Evolutionary conservation across 2,888 invertebrate species (phyloP).

Genomic region (Drosophila setosimentum): DNA sequence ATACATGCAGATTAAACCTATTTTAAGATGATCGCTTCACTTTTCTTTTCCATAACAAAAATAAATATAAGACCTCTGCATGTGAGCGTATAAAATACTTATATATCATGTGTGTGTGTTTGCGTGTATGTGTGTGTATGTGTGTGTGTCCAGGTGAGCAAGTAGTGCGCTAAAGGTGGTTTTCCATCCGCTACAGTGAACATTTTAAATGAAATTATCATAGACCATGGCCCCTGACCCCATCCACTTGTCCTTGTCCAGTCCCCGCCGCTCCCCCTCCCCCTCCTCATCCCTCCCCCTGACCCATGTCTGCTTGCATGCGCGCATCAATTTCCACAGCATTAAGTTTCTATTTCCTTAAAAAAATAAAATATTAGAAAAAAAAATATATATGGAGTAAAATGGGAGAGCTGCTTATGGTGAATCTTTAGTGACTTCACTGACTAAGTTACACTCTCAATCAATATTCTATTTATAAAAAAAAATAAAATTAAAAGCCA

Average conservation of each 20-base stretch:
- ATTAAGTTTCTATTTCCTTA: slow-evolving; percentile 68
- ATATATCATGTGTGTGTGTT: background rate
- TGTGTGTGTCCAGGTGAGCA: background rate
- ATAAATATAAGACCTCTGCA: background rate
- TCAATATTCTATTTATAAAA: slow-evolving; percentile 2
- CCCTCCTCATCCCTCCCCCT: background rate
- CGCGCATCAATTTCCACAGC: slow-evolving; percentile 56
- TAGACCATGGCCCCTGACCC: slow-evolving; percentile 26
- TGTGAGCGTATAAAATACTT: background rate
- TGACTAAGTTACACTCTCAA: background rate
- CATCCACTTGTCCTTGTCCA: slow-evolving; percentile 4
- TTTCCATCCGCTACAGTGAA: slow-evolving; percentile 41
- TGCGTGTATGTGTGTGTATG: slow-evolving; percentile 16
- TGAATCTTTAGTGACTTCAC: background rate
- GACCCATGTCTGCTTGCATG: background rate
- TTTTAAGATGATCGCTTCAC: slow-evolving; percentile 1
- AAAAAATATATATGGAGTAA: background rate
- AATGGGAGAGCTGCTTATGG: background rate
- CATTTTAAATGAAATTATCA: slow-evolving; percentile 56
- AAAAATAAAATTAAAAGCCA: background rate
- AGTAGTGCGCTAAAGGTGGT: slow-evolving; percentile 14
- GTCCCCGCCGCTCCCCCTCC: no score
- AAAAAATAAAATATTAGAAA: slow-evolving; percentile 5
- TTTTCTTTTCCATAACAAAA: background rate
- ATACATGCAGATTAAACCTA: background rate